phyloP scores from a whole-genome alignment of 1,140 invertebrate species.

The Drosophila yakuba region DNA sequence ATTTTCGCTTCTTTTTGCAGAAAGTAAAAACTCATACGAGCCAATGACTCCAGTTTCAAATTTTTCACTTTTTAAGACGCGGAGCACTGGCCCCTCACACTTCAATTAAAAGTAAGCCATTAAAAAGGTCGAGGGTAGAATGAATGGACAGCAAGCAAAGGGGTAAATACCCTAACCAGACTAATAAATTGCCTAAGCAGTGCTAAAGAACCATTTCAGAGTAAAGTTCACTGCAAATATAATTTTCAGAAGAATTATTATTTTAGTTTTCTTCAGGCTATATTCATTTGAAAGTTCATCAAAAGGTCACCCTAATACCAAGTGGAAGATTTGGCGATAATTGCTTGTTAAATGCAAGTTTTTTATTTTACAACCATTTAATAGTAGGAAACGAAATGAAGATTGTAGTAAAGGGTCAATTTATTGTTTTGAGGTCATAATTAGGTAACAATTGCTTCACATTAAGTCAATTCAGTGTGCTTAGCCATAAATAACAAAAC shows the following conservation, averaged over 20 bases:
- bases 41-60: conserved; percentile 22
- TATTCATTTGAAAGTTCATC: neutral
- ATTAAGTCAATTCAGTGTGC: neutral
- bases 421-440: neutral
- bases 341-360: neutral
- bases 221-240: neutral
- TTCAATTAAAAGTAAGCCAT: conserved; percentile 24
- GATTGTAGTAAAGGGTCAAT: neutral
- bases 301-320: too few relatives aligned
- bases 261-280: neutral
- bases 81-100: conserved; percentile 27
- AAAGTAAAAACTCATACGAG: conserved; percentile 24
- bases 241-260: neutral
- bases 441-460: neutral
- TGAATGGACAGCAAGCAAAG: neutral
- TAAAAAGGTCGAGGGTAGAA: conserved; percentile 6
- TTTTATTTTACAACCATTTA: neutral
- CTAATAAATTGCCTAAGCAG: neutral
- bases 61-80: conserved; percentile 9
- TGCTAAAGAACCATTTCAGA: neutral
- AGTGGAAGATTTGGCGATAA: too few relatives aligned
- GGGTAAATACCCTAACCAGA: conserved; percentile 16
- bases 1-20: conserved; percentile 19
- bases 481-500: neutral
- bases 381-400: neutral